Conservation (phyloP, 1,140 invertebrate species). For the Paraescarpia echinospica region DNA sequence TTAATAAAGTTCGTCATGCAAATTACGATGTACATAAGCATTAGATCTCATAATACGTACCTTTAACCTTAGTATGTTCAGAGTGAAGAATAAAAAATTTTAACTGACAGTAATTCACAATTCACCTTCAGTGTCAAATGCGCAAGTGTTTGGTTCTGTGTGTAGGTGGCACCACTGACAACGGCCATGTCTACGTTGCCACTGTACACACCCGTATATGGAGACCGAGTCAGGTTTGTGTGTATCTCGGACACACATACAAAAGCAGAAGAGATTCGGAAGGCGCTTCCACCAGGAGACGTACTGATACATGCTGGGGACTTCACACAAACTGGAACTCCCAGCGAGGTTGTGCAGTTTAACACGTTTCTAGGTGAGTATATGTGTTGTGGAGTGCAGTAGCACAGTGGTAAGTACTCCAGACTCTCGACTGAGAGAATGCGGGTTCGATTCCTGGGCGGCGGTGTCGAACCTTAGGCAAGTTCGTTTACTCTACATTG, state of each 20-base stretch:
- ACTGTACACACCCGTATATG: background rate
- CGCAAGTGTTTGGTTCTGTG: background rate
- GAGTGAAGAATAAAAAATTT: no score
- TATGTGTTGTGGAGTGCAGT: no score
- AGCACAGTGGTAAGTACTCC: no score
- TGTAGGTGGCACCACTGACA: background rate
- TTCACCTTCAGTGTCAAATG: no score
- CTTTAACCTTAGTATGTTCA: no score
- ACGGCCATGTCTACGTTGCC: background rate
- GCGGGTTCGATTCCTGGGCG: no score
- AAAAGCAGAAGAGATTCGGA: slow-evolving; percentile 68
- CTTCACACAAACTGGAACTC: slow-evolving; percentile 77
- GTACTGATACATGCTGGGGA: slow-evolving; percentile 87
- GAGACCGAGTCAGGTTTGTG: slow-evolving; percentile 68
- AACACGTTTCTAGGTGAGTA: slow-evolving; percentile 76
- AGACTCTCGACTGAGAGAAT: no score
- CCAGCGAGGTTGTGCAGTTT: slow-evolving; percentile 76
- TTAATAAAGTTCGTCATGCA: background rate
- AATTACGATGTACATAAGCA: background rate
- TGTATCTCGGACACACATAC: slow-evolving; percentile 89
- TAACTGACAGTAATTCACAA: no score
- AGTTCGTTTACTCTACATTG: no score
- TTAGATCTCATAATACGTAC: no score
- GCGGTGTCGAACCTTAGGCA: no score
- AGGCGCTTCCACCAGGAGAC: slow-evolving; percentile 66